Base-by-base conservation (phyloP, 2,113 vertebrate species). In the Progne subis region DNA sequence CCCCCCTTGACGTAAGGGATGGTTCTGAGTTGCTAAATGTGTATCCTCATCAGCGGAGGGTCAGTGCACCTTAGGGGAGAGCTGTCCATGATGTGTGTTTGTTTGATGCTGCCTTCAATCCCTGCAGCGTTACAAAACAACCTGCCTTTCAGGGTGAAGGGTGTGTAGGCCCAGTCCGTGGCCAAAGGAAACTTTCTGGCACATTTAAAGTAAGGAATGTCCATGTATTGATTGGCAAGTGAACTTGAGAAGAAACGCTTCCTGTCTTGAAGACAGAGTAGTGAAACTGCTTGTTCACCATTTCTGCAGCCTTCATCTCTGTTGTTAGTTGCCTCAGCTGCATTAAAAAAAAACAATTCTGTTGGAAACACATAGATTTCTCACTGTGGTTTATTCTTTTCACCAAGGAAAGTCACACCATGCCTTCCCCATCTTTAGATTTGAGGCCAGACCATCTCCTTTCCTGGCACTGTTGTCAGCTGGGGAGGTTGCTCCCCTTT, bases 11-110 rank as follows among this genome's bases (percentile, higher is more conserved):
- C 18, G 12, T 19, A 25, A 46, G 50, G 18, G 60, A 2, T 21
- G 63, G 26, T n/a, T 49, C 34, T n/a, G 75, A 6, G 29, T 49
- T 43, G 9, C 46, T 31, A 3, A 32, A 25, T 44, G 12, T 1
- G 8, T 31, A 3, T 50, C 37, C 41, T 43, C 23, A 9, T 18
- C 34, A 46, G 56, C 9, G n/a, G 67, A 65, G 60, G 47, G 49
- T 59, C 29, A 8, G 39, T 3, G 24, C 23, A 3, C 56, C 29
- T 12, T 29, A 3, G 18, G 56, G 67, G 0, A 20, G 82, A 49
- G 31, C 69, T 37, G 52, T 8, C 28, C 6, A 0, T 10, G 56
- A 1, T 39, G 28, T 2, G 3, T 24, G 5, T 49, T 12, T 43
- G 43, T 29, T 32, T 39, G 28, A 37, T 12, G 24, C n/a, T 69